phyloP scores from a whole-genome alignment of 2,797 vertebrate species.

The Eidolon dupreanum region DNA sequence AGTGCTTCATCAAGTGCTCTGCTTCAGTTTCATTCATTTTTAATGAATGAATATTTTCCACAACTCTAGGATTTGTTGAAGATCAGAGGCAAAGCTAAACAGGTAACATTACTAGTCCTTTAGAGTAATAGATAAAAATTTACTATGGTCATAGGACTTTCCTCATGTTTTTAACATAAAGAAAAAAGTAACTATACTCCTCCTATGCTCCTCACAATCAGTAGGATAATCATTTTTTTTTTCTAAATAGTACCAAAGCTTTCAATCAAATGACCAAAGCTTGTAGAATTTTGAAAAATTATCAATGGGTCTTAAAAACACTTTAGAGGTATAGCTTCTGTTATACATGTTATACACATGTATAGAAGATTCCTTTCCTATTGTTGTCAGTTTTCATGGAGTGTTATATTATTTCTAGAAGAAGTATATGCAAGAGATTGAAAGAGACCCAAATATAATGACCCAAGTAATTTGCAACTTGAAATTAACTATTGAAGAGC shows the following conservation, averaged over 20 bases:
- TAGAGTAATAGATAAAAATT: background rate
- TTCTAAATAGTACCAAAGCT: background rate
- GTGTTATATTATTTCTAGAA: background rate
- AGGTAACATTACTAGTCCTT: background rate
- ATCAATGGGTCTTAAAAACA: background rate
- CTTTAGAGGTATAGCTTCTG: background rate
- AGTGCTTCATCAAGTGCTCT: background rate
- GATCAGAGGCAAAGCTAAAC: slow-evolving; percentile 32
- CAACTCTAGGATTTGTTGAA: slow-evolving; percentile 35
- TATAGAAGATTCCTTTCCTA: background rate
- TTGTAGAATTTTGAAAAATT: background rate
- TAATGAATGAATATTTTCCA: slow-evolving; percentile 38
- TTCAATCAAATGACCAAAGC: background rate
- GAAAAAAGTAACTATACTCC: background rate
- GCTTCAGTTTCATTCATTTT: slow-evolving; percentile 59
- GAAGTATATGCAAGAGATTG: background rate
- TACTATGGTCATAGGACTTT: background rate
- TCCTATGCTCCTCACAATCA: background rate
- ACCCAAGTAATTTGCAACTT: background rate
- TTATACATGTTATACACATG: background rate
- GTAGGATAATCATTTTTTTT: background rate
- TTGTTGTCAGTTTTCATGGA: background rate
- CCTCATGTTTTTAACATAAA: background rate
- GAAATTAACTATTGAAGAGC: background rate
- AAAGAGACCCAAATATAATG: background rate